Evolutionary conservation across 2,888 invertebrate species (phyloP).

Genomic region (Germaria angustata): DNA sequence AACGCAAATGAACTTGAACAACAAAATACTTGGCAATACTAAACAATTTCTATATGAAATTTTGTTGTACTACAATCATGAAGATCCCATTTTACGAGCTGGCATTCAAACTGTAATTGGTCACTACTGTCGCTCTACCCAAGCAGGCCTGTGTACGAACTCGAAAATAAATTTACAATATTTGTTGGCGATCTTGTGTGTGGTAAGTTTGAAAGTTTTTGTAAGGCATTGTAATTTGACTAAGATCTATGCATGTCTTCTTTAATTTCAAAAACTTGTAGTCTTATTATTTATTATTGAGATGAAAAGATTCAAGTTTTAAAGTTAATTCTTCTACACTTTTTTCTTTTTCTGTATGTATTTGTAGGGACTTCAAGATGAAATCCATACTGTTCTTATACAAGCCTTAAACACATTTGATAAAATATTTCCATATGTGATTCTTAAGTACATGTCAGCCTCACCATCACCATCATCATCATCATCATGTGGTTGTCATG

Average conservation of each 20-base stretch:
- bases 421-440: constrained; percentile 79
- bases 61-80: constrained; percentile 77
- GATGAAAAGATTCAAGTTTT: not conserved
- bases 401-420: constrained; percentile 80
- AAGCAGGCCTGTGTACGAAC: constrained; percentile 70
- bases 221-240: constrained; percentile 3
- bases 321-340: not conserved
- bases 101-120: constrained; percentile 79
- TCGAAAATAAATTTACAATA: constrained; percentile 74
- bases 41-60: constrained; percentile 73
- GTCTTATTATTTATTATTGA: not conserved
- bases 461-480: constrained; percentile 61
- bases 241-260: too few species aligned
- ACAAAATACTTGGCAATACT: constrained; percentile 47
- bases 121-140: constrained; percentile 73
- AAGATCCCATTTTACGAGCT: constrained; percentile 79
- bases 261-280: too few species aligned
- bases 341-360: constrained; percentile 26
- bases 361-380: constrained; percentile 79
- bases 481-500: constrained; percentile 62
- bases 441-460: constrained; percentile 79
- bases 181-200: constrained; percentile 77
- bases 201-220: constrained; percentile 72
- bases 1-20: constrained; percentile 9
- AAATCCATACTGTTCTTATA: constrained; percentile 80